phyloP scores from a whole-genome alignment of 2,113 vertebrate species.

The Plotosus lineatus region DNA sequence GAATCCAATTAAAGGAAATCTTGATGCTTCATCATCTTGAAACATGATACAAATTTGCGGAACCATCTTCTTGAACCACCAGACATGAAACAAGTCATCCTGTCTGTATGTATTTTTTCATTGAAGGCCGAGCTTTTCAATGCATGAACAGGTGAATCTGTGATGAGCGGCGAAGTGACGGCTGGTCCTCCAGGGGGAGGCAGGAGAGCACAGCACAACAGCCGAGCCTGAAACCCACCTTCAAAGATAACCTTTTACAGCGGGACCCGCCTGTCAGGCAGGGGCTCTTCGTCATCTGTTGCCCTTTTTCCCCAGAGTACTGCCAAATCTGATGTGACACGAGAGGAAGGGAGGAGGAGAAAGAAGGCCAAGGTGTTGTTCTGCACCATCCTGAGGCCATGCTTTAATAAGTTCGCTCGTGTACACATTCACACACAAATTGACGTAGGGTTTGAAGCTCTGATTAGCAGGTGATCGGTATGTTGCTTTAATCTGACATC shows the following conservation, averaged over 20 bases:
- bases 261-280: slow-evolving; percentile 48
- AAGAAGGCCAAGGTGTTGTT: slow-evolving; percentile 14
- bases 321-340: slow-evolving; percentile 53
- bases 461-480: slow-evolving; percentile 20
- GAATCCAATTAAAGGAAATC: no score
- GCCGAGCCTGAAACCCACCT: slow-evolving; percentile 38
- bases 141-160: slow-evolving; percentile 44
- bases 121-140: not conserved
- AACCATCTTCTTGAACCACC: not conserved
- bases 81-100: not conserved
- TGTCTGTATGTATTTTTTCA: not conserved
- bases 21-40: not conserved
- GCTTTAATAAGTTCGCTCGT: not conserved
- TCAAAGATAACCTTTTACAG: slow-evolving; percentile 51
- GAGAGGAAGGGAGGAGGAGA: not conserved
- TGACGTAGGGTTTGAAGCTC: not conserved
- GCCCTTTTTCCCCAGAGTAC: slow-evolving; percentile 48
- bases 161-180: slow-evolving; percentile 46
- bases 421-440: not conserved
- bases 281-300: slow-evolving; percentile 48
- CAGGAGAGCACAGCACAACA: slow-evolving; percentile 29
- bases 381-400: not conserved
- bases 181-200: slow-evolving; percentile 41
- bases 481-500: not conserved
- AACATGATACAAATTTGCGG: no score